A percentile compares a stretch with the other conserved stretches of the same genome.
Conservation (phyloP, 2,888 invertebrate species). For the Deilephila porcellus region DNA sequence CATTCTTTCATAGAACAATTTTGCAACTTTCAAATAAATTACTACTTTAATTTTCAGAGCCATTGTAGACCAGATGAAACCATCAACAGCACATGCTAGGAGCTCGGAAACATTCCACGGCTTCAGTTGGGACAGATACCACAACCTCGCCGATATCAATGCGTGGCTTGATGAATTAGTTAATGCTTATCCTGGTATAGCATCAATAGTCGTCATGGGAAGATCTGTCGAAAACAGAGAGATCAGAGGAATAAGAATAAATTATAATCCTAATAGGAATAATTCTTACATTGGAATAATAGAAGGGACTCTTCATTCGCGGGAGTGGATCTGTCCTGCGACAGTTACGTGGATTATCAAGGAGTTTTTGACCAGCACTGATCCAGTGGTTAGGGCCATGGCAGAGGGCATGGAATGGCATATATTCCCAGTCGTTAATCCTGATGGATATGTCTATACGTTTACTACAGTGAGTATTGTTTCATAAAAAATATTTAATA, state of each 20-base stretch:
- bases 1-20: no score
- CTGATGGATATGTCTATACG: slow-evolving; percentile 89
- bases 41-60: slow-evolving; percentile 61
- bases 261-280: slow-evolving; percentile 68
- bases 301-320: slow-evolving; percentile 87
- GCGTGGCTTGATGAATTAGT: slow-evolving; percentile 84
- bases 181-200: slow-evolving; percentile 74
- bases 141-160: slow-evolving; percentile 85
- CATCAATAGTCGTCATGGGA: slow-evolving; percentile 83
- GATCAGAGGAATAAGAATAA: slow-evolving; percentile 82
- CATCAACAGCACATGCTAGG: slow-evolving; percentile 42
- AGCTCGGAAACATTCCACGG: slow-evolving; percentile 59
- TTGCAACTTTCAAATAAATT: background rate
- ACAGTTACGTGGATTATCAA: slow-evolving; percentile 88
- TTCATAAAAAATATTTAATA: background rate
- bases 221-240: slow-evolving; percentile 85
- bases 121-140: slow-evolving; percentile 84
- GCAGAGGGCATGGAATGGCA: slow-evolving; percentile 90
- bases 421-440: slow-evolving; percentile 89
- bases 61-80: slow-evolving; percentile 76
- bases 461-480: slow-evolving; percentile 84
- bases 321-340: slow-evolving; percentile 90
- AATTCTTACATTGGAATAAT: slow-evolving; percentile 80
- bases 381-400: slow-evolving; percentile 81
- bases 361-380: slow-evolving; percentile 86